Evolutionary conservation across 2,113 vertebrate genomes (phyloP).

Genomic region (Hemichromis elongatus): DNA sequence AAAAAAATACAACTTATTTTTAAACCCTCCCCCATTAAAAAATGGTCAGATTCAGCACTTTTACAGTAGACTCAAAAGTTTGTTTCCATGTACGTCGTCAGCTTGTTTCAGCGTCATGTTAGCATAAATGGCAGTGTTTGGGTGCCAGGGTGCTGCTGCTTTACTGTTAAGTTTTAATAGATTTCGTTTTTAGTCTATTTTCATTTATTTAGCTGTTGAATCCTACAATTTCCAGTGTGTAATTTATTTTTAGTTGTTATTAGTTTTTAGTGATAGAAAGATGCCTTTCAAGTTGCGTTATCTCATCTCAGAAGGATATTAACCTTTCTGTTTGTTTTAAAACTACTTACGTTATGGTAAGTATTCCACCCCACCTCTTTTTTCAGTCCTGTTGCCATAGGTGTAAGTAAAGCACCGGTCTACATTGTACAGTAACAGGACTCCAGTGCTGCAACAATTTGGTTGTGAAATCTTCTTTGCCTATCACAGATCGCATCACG

Average conservation of each 20-base stretch:
- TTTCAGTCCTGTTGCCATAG: not conserved
- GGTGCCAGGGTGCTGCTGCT: not conserved
- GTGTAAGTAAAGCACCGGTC: not conserved
- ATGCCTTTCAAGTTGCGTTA: not conserved
- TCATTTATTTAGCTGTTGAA: not conserved
- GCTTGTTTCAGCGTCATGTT: not conserved
- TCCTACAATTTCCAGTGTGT: not conserved
- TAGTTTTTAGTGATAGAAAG: not conserved
- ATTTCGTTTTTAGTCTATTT: not conserved
- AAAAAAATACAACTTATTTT: not conserved
- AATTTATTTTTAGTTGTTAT: not conserved
- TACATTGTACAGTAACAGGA: rapidly evolving
- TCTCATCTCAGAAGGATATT: not conserved
- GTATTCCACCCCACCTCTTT: not conserved
- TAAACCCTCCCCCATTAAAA: not conserved
- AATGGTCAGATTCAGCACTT: not conserved
- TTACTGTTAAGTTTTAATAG: not conserved
- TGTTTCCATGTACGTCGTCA: not conserved
- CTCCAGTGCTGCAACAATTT: not conserved
- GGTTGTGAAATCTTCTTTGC: not conserved
- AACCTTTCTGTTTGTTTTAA: not conserved
- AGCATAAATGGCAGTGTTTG: not conserved
- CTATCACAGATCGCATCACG: not conserved
- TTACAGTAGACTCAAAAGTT: not conserved
- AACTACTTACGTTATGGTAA: not conserved